Conservation (phyloP, 2,797 vertebrate genomes). For the Podargus strigoides region DNA sequence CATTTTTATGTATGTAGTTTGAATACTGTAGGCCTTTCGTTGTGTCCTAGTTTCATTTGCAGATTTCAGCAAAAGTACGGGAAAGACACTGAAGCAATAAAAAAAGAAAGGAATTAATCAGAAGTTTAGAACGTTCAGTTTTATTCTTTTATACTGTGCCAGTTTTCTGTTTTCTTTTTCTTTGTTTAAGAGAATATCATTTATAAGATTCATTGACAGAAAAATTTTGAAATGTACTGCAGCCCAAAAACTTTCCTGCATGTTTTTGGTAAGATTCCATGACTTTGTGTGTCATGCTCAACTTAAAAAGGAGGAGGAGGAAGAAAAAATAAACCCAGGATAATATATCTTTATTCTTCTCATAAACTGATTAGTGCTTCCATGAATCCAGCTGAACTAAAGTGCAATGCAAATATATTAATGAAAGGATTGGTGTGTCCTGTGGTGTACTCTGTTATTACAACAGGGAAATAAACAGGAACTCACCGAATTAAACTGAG, state of each 20-base stretch:
- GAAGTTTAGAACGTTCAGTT: constrained; percentile 46
- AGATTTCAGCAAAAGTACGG: constrained; percentile 32
- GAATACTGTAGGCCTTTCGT: background rate
- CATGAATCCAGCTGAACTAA: constrained; percentile 26
- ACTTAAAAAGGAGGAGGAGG: background rate
- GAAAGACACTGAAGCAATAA: constrained; percentile 49
- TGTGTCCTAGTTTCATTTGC: constrained; percentile 19
- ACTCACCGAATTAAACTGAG: background rate
- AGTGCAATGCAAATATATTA: constrained; percentile 23
- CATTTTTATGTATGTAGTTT: background rate
- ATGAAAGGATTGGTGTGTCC: constrained; percentile 31
- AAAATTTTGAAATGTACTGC: background rate
- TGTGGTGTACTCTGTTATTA: background rate
- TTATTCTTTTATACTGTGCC: background rate
- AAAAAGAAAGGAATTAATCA: constrained; percentile 38
- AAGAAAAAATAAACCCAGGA: background rate
- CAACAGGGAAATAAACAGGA: background rate
- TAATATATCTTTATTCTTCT: background rate
- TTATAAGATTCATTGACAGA: constrained; percentile 24
- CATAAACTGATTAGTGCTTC: constrained; percentile 27
- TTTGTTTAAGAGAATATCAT: constrained; percentile 4
- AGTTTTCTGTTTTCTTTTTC: background rate
- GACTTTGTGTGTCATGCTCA: background rate
- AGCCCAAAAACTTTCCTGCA: too few relatives aligned
- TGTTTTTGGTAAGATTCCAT: background rate